Evolutionary conservation across 2,797 vertebrate species (phyloP).

Genomic region (Liasis olivaceus): DNA sequence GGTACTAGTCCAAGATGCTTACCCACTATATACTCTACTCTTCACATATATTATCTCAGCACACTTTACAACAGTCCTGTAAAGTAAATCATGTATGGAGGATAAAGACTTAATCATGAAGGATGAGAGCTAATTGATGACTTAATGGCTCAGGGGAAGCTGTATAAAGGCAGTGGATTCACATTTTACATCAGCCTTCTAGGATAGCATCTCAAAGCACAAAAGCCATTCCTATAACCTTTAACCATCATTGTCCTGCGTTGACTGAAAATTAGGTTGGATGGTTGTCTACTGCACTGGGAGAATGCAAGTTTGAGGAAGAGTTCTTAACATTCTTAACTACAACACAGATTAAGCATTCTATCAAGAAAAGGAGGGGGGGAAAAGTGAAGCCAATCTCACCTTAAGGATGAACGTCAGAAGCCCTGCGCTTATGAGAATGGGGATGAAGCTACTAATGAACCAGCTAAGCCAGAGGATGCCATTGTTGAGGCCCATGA

Average conservation of each 20-base stretch:
- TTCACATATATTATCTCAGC: not conserved
- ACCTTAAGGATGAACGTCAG: slow-evolving; percentile 94
- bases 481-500: slow-evolving; percentile 94
- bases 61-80: not conserved
- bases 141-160: not conserved
- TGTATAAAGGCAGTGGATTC: not conserved
- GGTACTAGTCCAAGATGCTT: too few species aligned
- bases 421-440: slow-evolving; percentile 90
- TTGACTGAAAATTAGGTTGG: not conserved
- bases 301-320: not conserved
- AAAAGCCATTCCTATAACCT: not conserved
- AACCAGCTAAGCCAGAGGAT: slow-evolving; percentile 98
- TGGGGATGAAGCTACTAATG: slow-evolving; percentile 93
- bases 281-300: not conserved
- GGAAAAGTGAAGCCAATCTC: not conserved
- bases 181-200: not conserved
- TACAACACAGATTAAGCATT: not conserved
- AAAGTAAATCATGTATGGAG: too few species aligned
- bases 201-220: too few species aligned
- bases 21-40: too few species aligned
- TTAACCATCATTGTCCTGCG: not conserved
- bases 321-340: not conserved
- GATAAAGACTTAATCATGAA: too few species aligned
- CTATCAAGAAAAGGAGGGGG: not conserved
- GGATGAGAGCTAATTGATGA: not conserved